phyloP scores from a whole-genome alignment of 2,888 invertebrate species.

The Clistopyga incitator region DNA sequence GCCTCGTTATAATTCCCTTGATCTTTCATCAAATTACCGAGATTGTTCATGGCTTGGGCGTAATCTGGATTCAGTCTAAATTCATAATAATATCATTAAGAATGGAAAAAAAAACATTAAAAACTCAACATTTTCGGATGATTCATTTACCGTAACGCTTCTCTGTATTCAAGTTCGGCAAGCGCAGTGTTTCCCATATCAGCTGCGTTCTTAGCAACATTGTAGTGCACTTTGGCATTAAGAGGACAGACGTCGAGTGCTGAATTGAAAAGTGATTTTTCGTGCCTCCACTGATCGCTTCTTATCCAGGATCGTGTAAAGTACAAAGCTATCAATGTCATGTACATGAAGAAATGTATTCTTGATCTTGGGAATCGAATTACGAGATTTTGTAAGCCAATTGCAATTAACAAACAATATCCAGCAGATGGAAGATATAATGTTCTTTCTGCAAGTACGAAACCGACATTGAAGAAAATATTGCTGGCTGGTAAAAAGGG shows the following conservation, averaged over 20 bases:
- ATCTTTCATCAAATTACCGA: slow-evolving; percentile 94
- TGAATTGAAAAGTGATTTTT: slow-evolving; percentile 91
- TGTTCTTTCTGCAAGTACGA: slow-evolving; percentile 95
- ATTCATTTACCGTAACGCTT: slow-evolving; percentile 88
- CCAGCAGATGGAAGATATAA: slow-evolving; percentile 94
- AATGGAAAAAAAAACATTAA: neutral
- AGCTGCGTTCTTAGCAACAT: slow-evolving; percentile 95
- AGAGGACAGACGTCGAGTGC: slow-evolving; percentile 95
- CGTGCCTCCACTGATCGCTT: slow-evolving; percentile 92
- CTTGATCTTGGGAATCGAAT: slow-evolving; percentile 67
- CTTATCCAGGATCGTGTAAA: slow-evolving; percentile 84
- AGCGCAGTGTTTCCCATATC: slow-evolving; percentile 89
- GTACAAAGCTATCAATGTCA: slow-evolving; percentile 78
- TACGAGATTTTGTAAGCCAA: slow-evolving; percentile 86
- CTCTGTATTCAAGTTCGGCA: slow-evolving; percentile 92
- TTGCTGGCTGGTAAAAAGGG: slow-evolving; percentile 95
- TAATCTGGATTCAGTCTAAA: slow-evolving; percentile 91
- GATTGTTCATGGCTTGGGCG: slow-evolving; percentile 97
- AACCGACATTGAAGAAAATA: slow-evolving; percentile 93
- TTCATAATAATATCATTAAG: slow-evolving; percentile 4
- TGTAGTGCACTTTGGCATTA: slow-evolving; percentile 97
- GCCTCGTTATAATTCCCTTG: slow-evolving; percentile 89
- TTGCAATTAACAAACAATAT: slow-evolving; percentile 89
- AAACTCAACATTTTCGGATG: slow-evolving; percentile 15
- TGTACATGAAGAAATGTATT: slow-evolving; percentile 74